A percentile compares a stretch with the other conserved stretches of the same genome.
These are phyloP conservation scores for Apotomis capreana DNA, from an alignment of 2,888 invertebrate genomes.

Conservation along the genomic window DNA sequence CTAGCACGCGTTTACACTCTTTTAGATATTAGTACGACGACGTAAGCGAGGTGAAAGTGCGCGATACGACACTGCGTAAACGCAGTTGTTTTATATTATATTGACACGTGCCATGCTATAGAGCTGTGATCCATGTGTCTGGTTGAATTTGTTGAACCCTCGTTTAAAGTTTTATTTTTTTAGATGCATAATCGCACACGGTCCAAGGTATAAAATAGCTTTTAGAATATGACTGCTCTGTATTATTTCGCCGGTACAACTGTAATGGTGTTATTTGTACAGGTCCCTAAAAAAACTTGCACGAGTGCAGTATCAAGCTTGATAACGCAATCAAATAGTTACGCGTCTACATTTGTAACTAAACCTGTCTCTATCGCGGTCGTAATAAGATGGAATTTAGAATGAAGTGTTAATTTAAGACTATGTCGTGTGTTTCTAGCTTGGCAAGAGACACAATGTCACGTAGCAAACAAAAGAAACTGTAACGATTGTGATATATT, in stretches of 20 bases:
- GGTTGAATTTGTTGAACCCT: too few relatives aligned
- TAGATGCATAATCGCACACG: neutral
- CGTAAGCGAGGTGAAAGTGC: neutral
- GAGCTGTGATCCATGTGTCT: neutral
- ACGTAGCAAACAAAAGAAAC: neutral
- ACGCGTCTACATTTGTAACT: neutral
- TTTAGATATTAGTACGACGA: neutral
- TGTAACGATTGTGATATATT: neutral
- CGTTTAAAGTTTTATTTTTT: too few relatives aligned
- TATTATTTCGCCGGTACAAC: neutral
- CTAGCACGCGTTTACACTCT: neutral
- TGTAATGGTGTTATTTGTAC: neutral
- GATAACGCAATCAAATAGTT: conserved; percentile 1
- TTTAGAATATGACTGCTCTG: neutral
- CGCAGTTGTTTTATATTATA: neutral
- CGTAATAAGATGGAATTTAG: neutral
- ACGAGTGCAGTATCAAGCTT: neutral
- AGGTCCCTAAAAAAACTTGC: neutral
- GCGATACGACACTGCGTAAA: conserved; percentile 15
- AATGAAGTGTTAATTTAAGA: conserved; percentile 3
- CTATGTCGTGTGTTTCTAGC: neutral
- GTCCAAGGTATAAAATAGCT: neutral
- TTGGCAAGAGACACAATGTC: neutral
- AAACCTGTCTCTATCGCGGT: neutral
- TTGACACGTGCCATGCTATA: conserved; percentile 15